Conservation (phyloP, 2,113 vertebrate genomes). For the Cyphomyrus plagiostoma region DNA sequence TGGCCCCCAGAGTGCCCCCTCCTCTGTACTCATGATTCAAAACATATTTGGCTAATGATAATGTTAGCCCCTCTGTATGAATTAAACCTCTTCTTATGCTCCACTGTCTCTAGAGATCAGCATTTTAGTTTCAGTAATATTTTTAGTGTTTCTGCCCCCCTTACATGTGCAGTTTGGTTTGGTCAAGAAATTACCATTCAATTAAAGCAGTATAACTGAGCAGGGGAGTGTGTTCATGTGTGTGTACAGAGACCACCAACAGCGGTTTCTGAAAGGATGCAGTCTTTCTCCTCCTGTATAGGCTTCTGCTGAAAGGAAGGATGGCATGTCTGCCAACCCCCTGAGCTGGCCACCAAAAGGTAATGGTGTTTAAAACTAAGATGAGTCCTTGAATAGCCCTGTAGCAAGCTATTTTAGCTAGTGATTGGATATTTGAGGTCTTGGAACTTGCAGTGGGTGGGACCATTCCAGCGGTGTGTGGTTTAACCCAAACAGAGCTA, state of each 20-base stretch:
- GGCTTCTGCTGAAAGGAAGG: no score
- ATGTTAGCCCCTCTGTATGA: neutral
- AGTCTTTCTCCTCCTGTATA: no score
- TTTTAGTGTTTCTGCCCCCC: neutral
- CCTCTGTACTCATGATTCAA: neutral
- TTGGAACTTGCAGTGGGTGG: neutral
- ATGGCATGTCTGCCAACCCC: neutral
- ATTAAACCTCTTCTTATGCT: neutral
- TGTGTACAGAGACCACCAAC: no score
- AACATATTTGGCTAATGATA: neutral
- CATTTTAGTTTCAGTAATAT: neutral
- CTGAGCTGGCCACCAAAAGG: neutral
- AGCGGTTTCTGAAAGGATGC: no score
- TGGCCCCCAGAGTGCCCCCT: neutral
- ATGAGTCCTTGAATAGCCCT: neutral
- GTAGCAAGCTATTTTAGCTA: neutral
- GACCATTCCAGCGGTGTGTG: neutral
- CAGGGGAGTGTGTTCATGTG: no score
- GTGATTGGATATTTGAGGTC: neutral
- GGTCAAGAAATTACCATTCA: constrained; percentile 16
- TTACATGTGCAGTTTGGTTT: neutral
- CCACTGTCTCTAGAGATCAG: neutral
- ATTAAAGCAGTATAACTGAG: no score
- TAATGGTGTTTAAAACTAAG: neutral
- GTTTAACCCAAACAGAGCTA: neutral